Conservation (phyloP, 2,113 vertebrate genomes). For the Peromyscus maniculatus region DNA sequence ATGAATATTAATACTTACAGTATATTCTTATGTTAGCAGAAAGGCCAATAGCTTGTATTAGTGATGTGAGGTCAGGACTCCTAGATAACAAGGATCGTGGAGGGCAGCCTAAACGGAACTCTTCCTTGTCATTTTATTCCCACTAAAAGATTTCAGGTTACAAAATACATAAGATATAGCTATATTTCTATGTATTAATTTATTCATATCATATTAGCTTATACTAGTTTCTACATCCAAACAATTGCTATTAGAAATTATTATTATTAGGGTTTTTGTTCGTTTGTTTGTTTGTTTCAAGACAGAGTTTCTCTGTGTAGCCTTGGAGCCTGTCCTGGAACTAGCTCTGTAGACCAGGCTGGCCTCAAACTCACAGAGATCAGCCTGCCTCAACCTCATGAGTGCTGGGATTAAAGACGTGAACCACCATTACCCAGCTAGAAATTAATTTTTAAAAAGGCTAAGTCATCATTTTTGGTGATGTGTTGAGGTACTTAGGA, state of each 20-base stretch:
- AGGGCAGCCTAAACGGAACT: no score
- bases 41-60: background rate
- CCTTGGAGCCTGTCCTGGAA: no score
- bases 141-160: slow-evolving; percentile 1
- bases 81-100: background rate
- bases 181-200: background rate
- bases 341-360: no score
- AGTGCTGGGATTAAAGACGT: no score
- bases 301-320: no score
- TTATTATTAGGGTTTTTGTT: no score
- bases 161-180: background rate
- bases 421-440: no score
- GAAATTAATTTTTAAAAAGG: background rate
- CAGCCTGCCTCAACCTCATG: no score
- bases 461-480: background rate
- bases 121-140: background rate
- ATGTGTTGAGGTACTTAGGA: background rate
- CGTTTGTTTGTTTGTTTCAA: no score
- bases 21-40: background rate
- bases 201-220: background rate
- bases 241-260: background rate
- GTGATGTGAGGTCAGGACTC: background rate
- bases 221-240: background rate
- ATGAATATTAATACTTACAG: background rate
- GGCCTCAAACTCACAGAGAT: no score